phyloP scores from a whole-genome alignment of 1,140 invertebrate species.

The Euglossa dilemma region DNA sequence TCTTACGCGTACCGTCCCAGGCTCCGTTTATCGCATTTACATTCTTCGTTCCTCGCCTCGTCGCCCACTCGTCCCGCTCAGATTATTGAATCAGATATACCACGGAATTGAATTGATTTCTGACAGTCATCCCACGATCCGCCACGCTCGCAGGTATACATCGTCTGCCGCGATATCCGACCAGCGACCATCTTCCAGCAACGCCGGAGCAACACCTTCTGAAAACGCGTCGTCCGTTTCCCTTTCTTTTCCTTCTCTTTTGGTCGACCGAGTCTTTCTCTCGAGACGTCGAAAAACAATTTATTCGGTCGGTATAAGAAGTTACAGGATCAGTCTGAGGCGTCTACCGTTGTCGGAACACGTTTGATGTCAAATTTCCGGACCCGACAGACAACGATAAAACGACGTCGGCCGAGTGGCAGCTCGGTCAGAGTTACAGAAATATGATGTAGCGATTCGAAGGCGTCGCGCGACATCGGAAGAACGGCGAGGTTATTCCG shows the following conservation, averaged over 20 bases:
- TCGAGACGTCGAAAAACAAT: no score
- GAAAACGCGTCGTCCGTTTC: background rate
- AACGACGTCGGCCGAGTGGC: constrained; percentile 66
- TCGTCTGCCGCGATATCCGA: constrained; percentile 14
- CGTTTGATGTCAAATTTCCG: constrained; percentile 69
- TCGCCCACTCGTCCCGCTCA: constrained; percentile 65
- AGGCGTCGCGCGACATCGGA: constrained; percentile 47
- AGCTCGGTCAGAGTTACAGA: constrained; percentile 59
- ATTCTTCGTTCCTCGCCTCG: constrained; percentile 59
- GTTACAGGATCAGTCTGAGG: background rate
- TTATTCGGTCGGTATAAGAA: no score
- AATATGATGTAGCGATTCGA: constrained; percentile 71
- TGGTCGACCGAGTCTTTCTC: background rate
- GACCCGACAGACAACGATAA: constrained; percentile 66
- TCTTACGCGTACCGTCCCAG: constrained; percentile 40
- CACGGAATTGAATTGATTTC: constrained; percentile 79
- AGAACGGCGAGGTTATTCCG: constrained; percentile 1
- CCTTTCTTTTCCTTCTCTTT: background rate
- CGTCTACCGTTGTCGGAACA: constrained; percentile 32
- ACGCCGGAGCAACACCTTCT: background rate
- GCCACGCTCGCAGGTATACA: constrained; percentile 54
- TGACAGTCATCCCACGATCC: constrained; percentile 74
- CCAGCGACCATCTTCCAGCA: constrained; percentile 9
- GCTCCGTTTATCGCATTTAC: constrained; percentile 77
- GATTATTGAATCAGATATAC: constrained; percentile 80